Evolutionary conservation across 2,113 vertebrate genomes (phyloP).

Genomic region (Capreolus pygargus): DNA sequence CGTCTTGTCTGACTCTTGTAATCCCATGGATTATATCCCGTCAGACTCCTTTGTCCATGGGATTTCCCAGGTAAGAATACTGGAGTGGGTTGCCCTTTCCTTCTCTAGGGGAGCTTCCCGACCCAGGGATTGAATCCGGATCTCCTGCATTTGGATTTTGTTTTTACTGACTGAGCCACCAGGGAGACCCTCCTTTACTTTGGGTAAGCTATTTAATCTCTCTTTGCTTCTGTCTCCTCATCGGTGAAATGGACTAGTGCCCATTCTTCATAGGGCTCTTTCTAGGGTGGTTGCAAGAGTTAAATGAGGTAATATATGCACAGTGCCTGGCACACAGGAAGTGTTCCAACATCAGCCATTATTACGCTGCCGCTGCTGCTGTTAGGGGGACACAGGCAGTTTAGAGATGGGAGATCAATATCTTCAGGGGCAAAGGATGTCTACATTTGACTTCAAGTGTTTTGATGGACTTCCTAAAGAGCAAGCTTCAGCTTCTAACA

Average conservation of each 20-base stretch:
- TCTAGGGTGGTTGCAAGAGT: too few species aligned
- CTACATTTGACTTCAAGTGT: neutral
- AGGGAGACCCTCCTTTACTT: neutral
- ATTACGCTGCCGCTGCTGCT: neutral
- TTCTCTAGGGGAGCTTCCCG: neutral
- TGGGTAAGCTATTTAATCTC: neutral
- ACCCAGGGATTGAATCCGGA: neutral
- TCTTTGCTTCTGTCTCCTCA: neutral
- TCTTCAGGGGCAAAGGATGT: neutral
- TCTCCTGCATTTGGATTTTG: neutral
- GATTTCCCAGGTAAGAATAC: neutral
- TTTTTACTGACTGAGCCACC: neutral
- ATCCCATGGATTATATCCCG: neutral
- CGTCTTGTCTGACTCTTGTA: neutral
- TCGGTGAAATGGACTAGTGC: neutral
- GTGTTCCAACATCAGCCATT: neutral
- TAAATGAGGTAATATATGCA: neutral
- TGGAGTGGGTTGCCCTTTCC: neutral
- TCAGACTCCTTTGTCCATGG: neutral
- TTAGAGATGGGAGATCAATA: neutral
- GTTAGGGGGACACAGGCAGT: neutral
- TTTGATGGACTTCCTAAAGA: neutral
- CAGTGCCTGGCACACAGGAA: neutral
- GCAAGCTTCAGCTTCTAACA: neutral
- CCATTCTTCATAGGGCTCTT: neutral